phyloP scores from a whole-genome alignment of 2,113 vertebrate genomes.

The Steatornis caripensis region DNA sequence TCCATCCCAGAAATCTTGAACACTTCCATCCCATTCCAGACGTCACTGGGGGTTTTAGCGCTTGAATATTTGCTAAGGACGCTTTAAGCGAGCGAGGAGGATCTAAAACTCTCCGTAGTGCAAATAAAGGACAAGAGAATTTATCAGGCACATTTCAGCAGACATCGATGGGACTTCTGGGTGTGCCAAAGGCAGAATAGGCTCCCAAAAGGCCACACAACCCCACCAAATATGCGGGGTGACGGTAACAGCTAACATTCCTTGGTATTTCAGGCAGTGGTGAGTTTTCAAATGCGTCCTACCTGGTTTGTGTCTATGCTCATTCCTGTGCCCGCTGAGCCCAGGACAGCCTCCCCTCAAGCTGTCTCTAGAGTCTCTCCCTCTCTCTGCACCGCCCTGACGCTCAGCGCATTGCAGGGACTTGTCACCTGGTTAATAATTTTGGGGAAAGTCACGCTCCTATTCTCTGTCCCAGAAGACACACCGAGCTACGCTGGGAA shows the following conservation, averaged over 20 bases:
- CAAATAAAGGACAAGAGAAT: background rate
- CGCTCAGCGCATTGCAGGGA: background rate
- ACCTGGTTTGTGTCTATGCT: background rate
- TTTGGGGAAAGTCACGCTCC: background rate
- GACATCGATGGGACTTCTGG: background rate
- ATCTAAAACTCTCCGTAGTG: background rate
- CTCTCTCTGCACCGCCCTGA: background rate
- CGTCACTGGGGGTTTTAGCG: background rate
- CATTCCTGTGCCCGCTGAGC: background rate
- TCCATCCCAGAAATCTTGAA: background rate
- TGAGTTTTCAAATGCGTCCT: background rate
- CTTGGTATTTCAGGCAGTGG: background rate
- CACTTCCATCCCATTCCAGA: background rate
- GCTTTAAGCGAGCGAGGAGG: background rate
- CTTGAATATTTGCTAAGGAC: constrained; percentile 24
- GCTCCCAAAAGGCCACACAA: background rate
- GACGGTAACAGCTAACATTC: background rate
- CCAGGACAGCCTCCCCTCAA: background rate
- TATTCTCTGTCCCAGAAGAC: background rate
- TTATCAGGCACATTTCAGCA: background rate
- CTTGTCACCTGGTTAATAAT: background rate
- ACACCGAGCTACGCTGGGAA: too few relatives aligned
- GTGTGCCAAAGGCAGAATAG: background rate
- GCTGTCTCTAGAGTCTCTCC: background rate
- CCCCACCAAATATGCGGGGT: background rate